Evolutionary conservation across 2,888 invertebrate species (phyloP), one percentile per base, ranked within the genome.

Genomic region (Resseliella maxima): DNA sequence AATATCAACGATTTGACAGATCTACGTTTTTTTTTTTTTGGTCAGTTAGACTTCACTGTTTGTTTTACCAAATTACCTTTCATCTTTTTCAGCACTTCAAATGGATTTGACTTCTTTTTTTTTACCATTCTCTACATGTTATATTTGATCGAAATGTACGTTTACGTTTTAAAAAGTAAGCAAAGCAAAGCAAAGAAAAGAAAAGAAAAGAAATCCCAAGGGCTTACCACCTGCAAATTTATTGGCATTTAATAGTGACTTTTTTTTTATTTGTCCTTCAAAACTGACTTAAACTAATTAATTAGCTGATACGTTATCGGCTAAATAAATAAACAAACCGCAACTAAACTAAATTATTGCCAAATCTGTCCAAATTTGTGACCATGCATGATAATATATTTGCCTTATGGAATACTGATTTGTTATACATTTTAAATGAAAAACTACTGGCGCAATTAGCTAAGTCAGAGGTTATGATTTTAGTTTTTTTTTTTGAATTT

Each of bases 1-100:
- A 86, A 85, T 35, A 85, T 86, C 85, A 86, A n/a, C 59, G 59
- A 86, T 81, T 46, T 86, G 86, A 86, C 86, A 86, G 86, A 86
- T 86, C 72, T 50, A 35, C 36, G 18, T 59, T 86, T 36, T 54
- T 59, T 59, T 50, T 50, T 85, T 31, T 36, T 50, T 15, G 31
- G 24, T 59, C 12, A n/a, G 38, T n/a, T 24, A 10, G 38, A 83
- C n/a, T 83, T 83, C 8, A 83, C 59, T 38, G 83, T 38, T 38
- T 83, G 83, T 83, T 83, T 83, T 83, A n/a, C 21, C 5, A 0
- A 81, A 36, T 81, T 81, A 36, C 5, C 5, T 83, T 83, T 83
- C 83, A 38, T 38, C 83, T 72, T 72, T 72, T 72, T 35, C 72
- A 72, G 1, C 38, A 31, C 5, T 38, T 38, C 27, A 72, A 72